These are phyloP conservation scores for Nicator chloris DNA, from an alignment of 2,113 vertebrate genomes.

Conservation along the genomic window DNA sequence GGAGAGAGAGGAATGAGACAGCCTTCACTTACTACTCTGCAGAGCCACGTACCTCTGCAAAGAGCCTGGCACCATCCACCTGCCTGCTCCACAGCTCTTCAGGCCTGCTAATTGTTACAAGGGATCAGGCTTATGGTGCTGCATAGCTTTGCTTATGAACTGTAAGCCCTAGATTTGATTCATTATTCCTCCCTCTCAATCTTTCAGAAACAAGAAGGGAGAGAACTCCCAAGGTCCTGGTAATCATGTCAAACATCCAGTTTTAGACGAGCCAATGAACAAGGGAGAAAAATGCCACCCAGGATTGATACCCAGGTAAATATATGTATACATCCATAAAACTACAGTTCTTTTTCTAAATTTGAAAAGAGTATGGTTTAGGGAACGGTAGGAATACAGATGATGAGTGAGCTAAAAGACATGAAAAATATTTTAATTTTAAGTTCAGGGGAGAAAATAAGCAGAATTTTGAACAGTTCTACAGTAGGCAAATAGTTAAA, in stretches of 20 bases:
- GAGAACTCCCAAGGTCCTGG: background rate
- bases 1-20: background rate
- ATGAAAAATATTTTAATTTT: background rate
- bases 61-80: background rate
- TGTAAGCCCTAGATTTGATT: background rate
- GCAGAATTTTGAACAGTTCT: background rate
- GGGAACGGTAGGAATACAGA: background rate
- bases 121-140: background rate
- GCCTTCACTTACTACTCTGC: background rate
- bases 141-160: background rate
- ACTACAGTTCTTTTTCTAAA: background rate
- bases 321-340: background rate
- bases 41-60: background rate
- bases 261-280: background rate
- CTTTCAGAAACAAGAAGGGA: background rate
- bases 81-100: background rate
- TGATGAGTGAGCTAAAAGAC: background rate
- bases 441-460: background rate
- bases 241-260: background rate
- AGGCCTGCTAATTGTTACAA: background rate
- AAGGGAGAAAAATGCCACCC: background rate
- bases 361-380: background rate
- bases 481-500: background rate
- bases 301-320: background rate
- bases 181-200: background rate